Evolutionary conservation across 2,113 vertebrate genomes (phyloP), one percentile per base, ranked within the genome.

Genomic region (Pseudorhombus dupliciocellatus): DNA sequence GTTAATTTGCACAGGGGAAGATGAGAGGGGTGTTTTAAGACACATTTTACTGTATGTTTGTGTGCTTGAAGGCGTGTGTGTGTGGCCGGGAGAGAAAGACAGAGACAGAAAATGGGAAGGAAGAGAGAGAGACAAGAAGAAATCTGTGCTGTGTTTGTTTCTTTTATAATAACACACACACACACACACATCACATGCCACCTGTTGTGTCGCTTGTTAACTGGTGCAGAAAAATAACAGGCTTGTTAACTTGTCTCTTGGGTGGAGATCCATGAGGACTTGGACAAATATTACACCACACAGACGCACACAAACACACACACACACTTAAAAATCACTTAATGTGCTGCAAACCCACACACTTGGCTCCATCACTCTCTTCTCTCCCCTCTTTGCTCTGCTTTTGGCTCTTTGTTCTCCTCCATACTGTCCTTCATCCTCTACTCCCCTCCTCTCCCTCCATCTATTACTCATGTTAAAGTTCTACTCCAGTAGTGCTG

Each of bases 171-270:
- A 46, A 20, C 34, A 52, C 57, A 50, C 21, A 59, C 18, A 50
- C 34, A 55, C 44, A 52, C 3, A 30, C 62, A 69, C 46, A 40
- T 52, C 30, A 54, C 70, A 54, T 62, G 48, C 73, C 84, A 84
- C 70, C 75, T 79, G 81, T 70, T 84, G 71, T 75, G 75, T 42
- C 54, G 67, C 81, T 80, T 79, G 81, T 61, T 78, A 77, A 84
- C 44, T 3, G 46, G 22, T n/a, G 66, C 70, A 73, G 81, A 66
- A 74, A 78, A 80, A 77, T 80, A 84, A 88, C 75, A 78, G 48
- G 50, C 70, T 63, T 78, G 72, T 89, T 89, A 87, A 85, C 74
- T 86, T 80, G 78, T 79, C 85, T 73, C 85, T 87, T 83, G 70
- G 58, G 72, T 46, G 67, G 69, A 70, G 73, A 72, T 77, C 77